Evolutionary conservation across 2,797 vertebrate genomes (phyloP), one percentile per base, ranked within the genome.

Genomic region (Pyrocephalus nanus): DNA sequence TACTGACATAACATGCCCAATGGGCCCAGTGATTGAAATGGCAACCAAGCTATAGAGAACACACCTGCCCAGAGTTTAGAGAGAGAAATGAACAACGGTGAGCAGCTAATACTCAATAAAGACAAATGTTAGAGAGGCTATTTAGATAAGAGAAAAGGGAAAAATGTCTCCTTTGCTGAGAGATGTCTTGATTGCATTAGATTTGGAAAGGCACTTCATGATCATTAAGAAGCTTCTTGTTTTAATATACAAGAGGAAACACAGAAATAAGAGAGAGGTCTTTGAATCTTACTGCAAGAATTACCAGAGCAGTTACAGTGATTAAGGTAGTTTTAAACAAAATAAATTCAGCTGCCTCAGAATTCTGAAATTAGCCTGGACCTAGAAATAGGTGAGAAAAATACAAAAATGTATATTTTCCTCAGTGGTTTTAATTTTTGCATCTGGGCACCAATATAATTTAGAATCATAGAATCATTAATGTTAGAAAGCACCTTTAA

Each of bases 1-100:
- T 91, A 88, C 80, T 97, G 95, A 97, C 69, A 81, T 64, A 93
- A 88, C 75, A 69, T 79, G 36, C 69, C 74, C 79, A 92, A 54
- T 86, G 93, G 61, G 67, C 70, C 70, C 70, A 72, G 77, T 58
- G 90, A 71, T 8, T 82, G 67, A 95, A 97, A 95, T 71, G 70
- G 77, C 81, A 95, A 54, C 71, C 62, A 77, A 42, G 36, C 36
- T 71, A n/a, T 29, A 69, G 80, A 87, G 42, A 85, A 75, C 69
- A 74, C 40, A 79, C 23, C 6, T 2, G 29, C 36, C 61, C 86
- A 61, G 70, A 85, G 48, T 88, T 89, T 62, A 61, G 48, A 86
- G 57, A 88, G 45, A 80, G 48, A 77, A 73, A 87, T 58, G 26
- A 76, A 62, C 4, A 87, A 23, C 45, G 0, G 3, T 65, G 60